phyloP scores from a whole-genome alignment of 2,113 vertebrate genomes.

The Rhizomys pruinosus region DNA sequence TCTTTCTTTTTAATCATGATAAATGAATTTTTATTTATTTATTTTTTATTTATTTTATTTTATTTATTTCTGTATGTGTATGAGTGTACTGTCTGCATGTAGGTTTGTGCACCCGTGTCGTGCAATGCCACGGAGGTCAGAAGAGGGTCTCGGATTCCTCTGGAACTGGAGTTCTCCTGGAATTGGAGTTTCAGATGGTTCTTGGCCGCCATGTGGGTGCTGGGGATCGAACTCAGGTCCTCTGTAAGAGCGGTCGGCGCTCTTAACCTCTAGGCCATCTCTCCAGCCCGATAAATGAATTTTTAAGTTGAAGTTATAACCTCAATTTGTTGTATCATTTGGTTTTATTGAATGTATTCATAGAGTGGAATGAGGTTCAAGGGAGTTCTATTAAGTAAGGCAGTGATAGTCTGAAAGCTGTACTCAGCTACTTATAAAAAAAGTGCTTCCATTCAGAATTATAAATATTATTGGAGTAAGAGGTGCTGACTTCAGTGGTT shows the following conservation, averaged over 20 bases:
- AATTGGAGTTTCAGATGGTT: no score
- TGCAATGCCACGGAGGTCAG: no score
- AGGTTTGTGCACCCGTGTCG: no score
- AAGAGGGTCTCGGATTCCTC: no score
- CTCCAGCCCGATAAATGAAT: not conserved
- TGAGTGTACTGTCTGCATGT: no score
- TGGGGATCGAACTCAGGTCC: no score
- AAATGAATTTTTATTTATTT: constrained; percentile 11
- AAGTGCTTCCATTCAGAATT: not conserved
- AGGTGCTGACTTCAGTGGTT: not conserved
- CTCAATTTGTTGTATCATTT: not conserved
- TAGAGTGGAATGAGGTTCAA: not conserved
- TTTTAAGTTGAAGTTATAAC: not conserved
- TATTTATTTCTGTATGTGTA: no score
- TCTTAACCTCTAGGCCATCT: no score
- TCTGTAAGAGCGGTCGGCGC: no score
- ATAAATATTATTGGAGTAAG: not conserved
- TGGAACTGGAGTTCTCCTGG: no score
- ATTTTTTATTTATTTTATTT: no score
- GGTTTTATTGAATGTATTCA: not conserved
- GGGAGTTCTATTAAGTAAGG: not conserved
- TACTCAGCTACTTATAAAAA: not conserved
- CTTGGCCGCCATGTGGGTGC: no score
- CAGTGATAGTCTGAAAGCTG: not conserved
- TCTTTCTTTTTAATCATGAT: not conserved